Base-by-base conservation (phyloP, 30 jellyfish, hydroid and myxozoan genomes). In the Clytia hemisphaerica region DNA sequence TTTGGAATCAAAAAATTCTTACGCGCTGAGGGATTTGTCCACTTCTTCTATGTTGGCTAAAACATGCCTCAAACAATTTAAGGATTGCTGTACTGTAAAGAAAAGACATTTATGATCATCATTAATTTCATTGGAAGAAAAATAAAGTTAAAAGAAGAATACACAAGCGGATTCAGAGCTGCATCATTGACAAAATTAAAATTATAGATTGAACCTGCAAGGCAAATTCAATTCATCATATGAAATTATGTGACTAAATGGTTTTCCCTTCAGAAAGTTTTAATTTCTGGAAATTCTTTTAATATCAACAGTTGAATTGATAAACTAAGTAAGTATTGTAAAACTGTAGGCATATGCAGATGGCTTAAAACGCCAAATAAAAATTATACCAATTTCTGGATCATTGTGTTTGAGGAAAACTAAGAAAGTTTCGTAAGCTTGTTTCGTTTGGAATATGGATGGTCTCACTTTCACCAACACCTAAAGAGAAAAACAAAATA, bases 11-110 rank as follows among this genome's bases (percentile, higher is more conserved):
- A 42, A 12, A 42, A 42, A 42, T 42, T n/a, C 94, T 42, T 61
- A 89, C 98, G 94, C 63, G 76, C 83, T 73, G 12, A 88, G 77
- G 55, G 79, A 71, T 72, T 89, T 62, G 64, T 89, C 95, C 37
- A 80, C 78, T 14, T 69, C 72, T 35, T 89, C 93, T 0, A 89
- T 85, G 4, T 54, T 92, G 0, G 85, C 82, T 31, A 85, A 78
- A 75, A 81, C 88, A 67, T 55, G 44, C 37, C 9, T 67, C 27
- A 89, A 82, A 28, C n/a, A n/a, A n/a, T n/a, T n/a, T n/a, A n/a
- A n/a, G n/a, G n/a, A n/a, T n/a, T n/a, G n/a, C n/a, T n/a, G n/a
- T n/a, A n/a, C n/a, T n/a, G n/a, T n/a, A n/a, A n/a, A n/a, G n/a
- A n/a, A n/a, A n/a, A n/a, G n/a, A n/a, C n/a, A n/a, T n/a, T n/a